Base-by-base conservation (phyloP, 2,797 vertebrate genomes). In the Crenichthys baileyi region DNA sequence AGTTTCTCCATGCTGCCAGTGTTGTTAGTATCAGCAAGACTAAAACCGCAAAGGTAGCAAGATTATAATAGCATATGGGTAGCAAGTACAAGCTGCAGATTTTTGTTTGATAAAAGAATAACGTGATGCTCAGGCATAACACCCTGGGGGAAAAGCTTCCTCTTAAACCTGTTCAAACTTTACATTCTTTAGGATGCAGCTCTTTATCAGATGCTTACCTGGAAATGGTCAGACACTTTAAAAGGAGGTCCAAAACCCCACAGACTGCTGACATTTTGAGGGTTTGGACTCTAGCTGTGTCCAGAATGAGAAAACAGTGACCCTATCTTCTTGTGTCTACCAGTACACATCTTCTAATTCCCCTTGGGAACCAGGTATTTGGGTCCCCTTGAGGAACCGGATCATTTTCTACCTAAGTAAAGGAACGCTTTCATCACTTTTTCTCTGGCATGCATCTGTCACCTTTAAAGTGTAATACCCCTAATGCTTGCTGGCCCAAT, bases 401-500 rank as follows among this genome's bases (percentile, higher is more conserved):
- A 67, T 65, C 26, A 36, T 39, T 24, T 51, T 76, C 31, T 36
- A 16, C 31, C 55, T 4, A 36, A 55, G 24, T 18, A 22, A 56
- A 73, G 20, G 6, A 15, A 58, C 15, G 20, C 36, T 58, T 68
- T 41, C 61, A 79, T 26, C 60, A 0, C 78, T 24, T 67, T 31
- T 67, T 7, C 31, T 41, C 55, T 15, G 18, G 31, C 7, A 6
- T 65, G 61, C 7, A 31, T 31, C 13, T 61, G n/a, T 61, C 41
- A 48, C 77, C 70, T 87, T 87, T 50, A 75, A 77, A 16, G 56
- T 65, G 48, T 63, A 75, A 80, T 81, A 80, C 61, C 1, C 75
- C 36, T 44, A 53, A 55, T 74, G 70, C 73, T 74, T 46, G 67
- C 44, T 44, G 73, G 51, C 0, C 44, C 22, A 4, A 50, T 73